Evolutionary conservation across 2,888 invertebrate genomes (phyloP).

Genomic region (Euclidia mi): DNA sequence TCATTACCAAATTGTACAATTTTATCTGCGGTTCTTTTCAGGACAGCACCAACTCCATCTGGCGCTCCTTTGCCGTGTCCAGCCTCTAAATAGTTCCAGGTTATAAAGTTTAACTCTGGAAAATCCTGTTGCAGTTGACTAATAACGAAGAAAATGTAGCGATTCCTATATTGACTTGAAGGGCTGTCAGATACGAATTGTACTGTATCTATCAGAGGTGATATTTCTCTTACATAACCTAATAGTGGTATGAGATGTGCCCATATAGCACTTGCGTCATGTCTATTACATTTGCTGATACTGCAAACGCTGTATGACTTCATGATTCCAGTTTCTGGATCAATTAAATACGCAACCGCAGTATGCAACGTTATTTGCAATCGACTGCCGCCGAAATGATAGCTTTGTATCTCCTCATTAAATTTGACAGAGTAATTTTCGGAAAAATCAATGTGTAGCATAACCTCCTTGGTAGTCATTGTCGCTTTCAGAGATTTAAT

Average conservation of each 20-base stretch:
- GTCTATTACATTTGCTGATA: constrained; percentile 28
- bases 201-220: constrained; percentile 23
- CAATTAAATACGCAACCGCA: constrained; percentile 18
- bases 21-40: constrained; percentile 28
- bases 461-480: constrained; percentile 4
- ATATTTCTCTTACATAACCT: constrained; percentile 16
- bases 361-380: constrained; percentile 27
- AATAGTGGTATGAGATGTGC: constrained; percentile 32
- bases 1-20: neutral
- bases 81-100: constrained; percentile 39
- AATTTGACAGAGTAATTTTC: constrained; percentile 27
- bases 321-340: constrained; percentile 21
- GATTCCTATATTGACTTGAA: constrained; percentile 38
- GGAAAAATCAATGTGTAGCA: constrained; percentile 21
- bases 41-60: constrained; percentile 37
- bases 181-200: constrained; percentile 31
- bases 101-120: constrained; percentile 23
- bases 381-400: constrained; percentile 24
- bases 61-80: constrained; percentile 42
- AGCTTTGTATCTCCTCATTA: constrained; percentile 26
- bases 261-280: constrained; percentile 36
- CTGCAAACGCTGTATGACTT: constrained; percentile 30
- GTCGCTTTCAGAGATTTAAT: constrained; percentile 8
- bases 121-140: constrained; percentile 22
- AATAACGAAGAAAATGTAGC: constrained; percentile 8